Conservation (phyloP, 2,888 invertebrate species). For the Rhyacophila evoluta region DNA sequence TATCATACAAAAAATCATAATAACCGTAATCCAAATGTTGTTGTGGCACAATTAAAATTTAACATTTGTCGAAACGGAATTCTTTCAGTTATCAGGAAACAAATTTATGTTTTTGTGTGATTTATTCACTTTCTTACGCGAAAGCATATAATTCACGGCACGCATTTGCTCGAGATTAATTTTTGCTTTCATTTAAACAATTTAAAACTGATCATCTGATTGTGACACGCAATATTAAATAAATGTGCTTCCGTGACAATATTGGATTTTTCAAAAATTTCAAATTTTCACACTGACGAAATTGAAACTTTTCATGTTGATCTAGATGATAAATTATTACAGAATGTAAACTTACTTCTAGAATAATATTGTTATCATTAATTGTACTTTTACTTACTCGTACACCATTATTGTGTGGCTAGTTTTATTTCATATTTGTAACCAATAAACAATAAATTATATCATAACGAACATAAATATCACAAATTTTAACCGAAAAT, state of each 20-base stretch:
- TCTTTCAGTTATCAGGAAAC: conserved; percentile 25
- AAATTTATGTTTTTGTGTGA: conserved; percentile 33
- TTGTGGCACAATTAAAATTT: background rate
- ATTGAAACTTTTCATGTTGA: conserved; percentile 41
- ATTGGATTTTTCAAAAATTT: background rate
- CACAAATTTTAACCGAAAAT: no score
- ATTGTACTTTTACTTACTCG: no score
- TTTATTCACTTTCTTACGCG: conserved; percentile 36
- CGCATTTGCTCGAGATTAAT: conserved; percentile 28
- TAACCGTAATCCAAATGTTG: background rate
- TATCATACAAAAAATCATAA: background rate
- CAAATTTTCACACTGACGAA: conserved; percentile 36
- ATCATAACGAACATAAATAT: no score
- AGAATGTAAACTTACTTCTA: no score
- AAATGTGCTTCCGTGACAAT: conserved; percentile 3
- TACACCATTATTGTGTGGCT: no score
- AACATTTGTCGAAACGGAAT: background rate
- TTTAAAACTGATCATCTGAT: conserved; percentile 37
- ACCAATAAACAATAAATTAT: no score
- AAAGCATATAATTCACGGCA: conserved; percentile 25
- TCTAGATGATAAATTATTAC: conserved; percentile 33
- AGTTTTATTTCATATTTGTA: no score
- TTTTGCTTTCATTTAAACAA: conserved; percentile 33
- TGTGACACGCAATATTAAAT: conserved; percentile 22
- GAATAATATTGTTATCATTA: no score